A percentile compares a stretch with the other conserved stretches of the same genome.
Conservation (phyloP, 1,140 invertebrate species). For the Druon quercuslanigerum region DNA sequence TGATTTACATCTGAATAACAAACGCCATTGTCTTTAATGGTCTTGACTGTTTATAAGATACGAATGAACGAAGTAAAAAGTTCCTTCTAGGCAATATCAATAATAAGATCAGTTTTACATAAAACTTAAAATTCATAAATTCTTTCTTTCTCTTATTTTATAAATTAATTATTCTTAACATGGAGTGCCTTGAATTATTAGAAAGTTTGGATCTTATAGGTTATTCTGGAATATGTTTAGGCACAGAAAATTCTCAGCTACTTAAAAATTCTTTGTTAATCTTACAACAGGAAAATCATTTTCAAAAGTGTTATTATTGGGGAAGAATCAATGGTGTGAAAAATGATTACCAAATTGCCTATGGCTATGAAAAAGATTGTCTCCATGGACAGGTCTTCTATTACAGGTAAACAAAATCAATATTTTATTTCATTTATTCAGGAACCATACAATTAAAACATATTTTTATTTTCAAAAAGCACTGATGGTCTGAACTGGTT, state of each 20-base stretch:
- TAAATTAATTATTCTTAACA: conserved; percentile 36
- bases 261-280: conserved; percentile 83
- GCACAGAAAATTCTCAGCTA: conserved; percentile 80
- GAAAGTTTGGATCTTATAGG: conserved; percentile 71
- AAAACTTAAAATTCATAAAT: no score
- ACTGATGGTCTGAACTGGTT: conserved; percentile 82
- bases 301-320: conserved; percentile 84
- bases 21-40: no score
- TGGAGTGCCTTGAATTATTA: conserved; percentile 63
- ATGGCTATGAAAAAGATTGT: conserved; percentile 82
- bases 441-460: background rate
- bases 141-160: no score
- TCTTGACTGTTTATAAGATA: no score
- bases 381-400: conserved; percentile 81
- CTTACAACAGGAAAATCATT: conserved; percentile 86
- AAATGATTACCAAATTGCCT: conserved; percentile 85
- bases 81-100: no score
- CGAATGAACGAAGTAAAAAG: no score
- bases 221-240: conserved; percentile 79
- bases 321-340: conserved; percentile 82
- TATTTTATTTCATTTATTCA: background rate
- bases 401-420: conserved; percentile 75
- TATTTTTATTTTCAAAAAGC: conserved; percentile 63
- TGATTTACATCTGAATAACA: no score
- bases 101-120: no score